Percentiles rank a stretch among this genome's conserved stretches.
These are phyloP conservation scores for Aleiodes sp. DNA, from an alignment of 1,140 invertebrate genomes.

Conservation along the genomic window DNA sequence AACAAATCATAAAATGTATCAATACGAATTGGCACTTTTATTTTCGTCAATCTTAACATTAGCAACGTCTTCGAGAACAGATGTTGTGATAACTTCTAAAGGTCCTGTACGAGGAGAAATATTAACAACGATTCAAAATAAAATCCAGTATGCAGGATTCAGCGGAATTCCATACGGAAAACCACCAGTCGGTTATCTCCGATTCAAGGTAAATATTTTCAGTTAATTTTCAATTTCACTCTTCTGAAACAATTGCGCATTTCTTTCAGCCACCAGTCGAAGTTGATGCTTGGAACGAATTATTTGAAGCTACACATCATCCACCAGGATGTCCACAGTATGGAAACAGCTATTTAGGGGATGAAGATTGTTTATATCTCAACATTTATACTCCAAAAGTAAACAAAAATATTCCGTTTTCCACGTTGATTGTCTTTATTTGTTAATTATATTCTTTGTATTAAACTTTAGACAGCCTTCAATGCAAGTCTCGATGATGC, in stretches of 20 bases:
- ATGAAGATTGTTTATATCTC: constrained; percentile 54
- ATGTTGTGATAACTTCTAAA: constrained; percentile 21
- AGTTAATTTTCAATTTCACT: background rate
- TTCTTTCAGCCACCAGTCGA: constrained; percentile 37
- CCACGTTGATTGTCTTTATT: too few species aligned
- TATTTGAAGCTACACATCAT: constrained; percentile 30
- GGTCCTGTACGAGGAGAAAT: constrained; percentile 36
- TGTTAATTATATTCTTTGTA: too few species aligned
- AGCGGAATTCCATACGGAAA: constrained; percentile 51
- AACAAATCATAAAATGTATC: too few species aligned
- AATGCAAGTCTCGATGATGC: too few species aligned
- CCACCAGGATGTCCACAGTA: constrained; percentile 40
- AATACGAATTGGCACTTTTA: too few species aligned
- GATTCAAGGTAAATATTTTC: constrained; percentile 41
- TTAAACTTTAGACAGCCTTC: too few species aligned
- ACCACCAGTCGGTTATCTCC: constrained; percentile 38
- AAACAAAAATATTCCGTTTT: too few species aligned
- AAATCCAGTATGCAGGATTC: constrained; percentile 42
- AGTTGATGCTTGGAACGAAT: constrained; percentile 34
- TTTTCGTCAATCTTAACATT: too few species aligned
- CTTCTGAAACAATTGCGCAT: background rate
- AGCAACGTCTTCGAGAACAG: too few species aligned
- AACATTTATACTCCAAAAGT: background rate
- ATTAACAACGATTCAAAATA: constrained; percentile 33
- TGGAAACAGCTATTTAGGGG: constrained; percentile 41